These are phyloP conservation scores for Indri indri DNA, from an alignment of 2,113 vertebrate genomes.

Conservation along the genomic window DNA sequence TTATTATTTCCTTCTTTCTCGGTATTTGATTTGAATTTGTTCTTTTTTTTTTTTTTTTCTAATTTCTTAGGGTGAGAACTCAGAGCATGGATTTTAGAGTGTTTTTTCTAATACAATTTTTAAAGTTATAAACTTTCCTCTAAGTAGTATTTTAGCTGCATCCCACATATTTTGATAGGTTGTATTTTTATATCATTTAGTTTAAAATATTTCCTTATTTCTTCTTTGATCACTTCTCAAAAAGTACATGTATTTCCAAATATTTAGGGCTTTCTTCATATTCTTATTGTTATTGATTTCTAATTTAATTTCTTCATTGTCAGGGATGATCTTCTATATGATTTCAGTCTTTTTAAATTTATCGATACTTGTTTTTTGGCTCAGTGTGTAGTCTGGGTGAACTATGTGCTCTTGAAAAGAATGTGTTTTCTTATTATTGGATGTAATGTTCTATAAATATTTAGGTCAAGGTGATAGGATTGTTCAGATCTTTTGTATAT, in stretches of 20 bases:
- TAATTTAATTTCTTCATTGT: not conserved
- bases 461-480: not conserved
- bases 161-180: not conserved
- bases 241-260: not conserved
- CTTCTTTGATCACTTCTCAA: not conserved
- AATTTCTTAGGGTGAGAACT: not conserved
- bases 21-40: not conserved
- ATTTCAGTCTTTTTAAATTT: slow-evolving; percentile 7
- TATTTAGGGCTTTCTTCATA: not conserved
- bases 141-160: not conserved
- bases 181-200: not conserved
- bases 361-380: not conserved
- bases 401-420: not conserved
- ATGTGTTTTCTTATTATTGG: not conserved
- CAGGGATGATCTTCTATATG: not conserved
- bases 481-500: not conserved
- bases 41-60: not conserved
- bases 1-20: not conserved
- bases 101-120: not conserved
- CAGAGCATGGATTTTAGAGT: not conserved
- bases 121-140: not conserved
- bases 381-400: not conserved
- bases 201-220: not conserved
- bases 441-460: not conserved
- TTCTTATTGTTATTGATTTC: not conserved